These are phyloP conservation scores for Barbus barbus DNA, from an alignment of 2,113 vertebrate species.

Conservation along the genomic window DNA sequence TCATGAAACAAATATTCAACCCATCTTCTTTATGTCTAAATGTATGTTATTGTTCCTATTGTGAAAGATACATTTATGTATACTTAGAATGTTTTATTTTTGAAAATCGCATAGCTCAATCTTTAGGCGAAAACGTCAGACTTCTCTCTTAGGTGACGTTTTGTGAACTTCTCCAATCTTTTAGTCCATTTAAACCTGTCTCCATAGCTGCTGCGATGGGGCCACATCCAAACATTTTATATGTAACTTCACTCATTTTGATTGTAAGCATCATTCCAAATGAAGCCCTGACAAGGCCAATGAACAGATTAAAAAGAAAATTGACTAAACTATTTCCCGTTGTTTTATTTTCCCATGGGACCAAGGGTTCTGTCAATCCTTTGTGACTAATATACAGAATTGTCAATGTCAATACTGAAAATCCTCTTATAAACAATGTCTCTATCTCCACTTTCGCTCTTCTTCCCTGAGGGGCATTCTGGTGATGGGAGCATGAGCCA, in stretches of 20 bases:
- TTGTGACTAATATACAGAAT: neutral
- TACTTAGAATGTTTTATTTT: neutral
- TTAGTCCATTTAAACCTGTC: neutral
- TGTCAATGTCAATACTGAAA: constrained; percentile 18
- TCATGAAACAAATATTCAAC: no score
- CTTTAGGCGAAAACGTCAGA: neutral
- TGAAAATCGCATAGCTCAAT: neutral
- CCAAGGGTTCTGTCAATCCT: neutral
- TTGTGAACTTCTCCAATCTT: neutral
- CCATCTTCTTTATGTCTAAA: neutral
- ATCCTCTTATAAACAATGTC: constrained; percentile 8
- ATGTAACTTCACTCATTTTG: no score
- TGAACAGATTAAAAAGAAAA: no score
- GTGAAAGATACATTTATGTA: neutral
- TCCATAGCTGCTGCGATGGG: neutral
- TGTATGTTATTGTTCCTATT: neutral
- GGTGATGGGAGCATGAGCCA: neutral
- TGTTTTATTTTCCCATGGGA: constrained; percentile 11
- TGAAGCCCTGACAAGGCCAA: no score
- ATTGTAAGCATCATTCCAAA: no score
- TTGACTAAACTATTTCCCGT: neutral
- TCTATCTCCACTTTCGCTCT: neutral
- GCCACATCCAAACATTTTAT: neutral
- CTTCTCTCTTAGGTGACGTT: neutral
- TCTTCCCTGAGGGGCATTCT: neutral